Percentiles rank a stretch among this genome's conserved stretches.
Evolutionary conservation across 2,888 invertebrate species (phyloP).

Genomic region (Bombylius discolor): DNA sequence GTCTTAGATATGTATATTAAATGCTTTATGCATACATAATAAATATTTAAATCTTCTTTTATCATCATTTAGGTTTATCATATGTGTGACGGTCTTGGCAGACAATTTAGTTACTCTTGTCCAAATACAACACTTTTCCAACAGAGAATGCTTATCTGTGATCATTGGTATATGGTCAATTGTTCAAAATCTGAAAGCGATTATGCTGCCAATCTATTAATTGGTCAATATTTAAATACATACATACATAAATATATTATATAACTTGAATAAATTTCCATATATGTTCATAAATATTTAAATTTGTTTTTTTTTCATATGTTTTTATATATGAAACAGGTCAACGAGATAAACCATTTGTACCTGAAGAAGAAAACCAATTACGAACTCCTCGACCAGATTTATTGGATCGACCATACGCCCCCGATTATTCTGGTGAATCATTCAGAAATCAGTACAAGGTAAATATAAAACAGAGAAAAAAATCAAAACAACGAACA

Average conservation of each 20-base stretch:
- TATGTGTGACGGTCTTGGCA: slow-evolving; percentile 65
- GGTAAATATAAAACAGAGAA: slow-evolving; percentile 2
- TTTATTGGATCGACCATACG: slow-evolving; percentile 41
- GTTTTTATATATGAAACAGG: slow-evolving; percentile 30
- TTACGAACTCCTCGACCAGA: slow-evolving; percentile 57
- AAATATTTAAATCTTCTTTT: background rate
- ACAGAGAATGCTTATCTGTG: slow-evolving; percentile 67
- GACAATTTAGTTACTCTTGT: slow-evolving; percentile 65
- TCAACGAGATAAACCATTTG: slow-evolving; percentile 58
- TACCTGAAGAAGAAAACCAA: slow-evolving; percentile 49
- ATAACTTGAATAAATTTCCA: background rate
- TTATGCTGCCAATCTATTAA: slow-evolving; percentile 56
- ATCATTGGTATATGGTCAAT: slow-evolving; percentile 71
- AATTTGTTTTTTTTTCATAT: too few relatives aligned
- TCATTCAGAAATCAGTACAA: slow-evolving; percentile 34
- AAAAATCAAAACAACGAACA: background rate
- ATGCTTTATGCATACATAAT: too few relatives aligned
- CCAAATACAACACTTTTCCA: slow-evolving; percentile 70
- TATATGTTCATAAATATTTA: background rate
- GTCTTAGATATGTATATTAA: too few relatives aligned
- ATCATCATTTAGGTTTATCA: slow-evolving; percentile 51
- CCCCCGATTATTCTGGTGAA: slow-evolving; percentile 34
- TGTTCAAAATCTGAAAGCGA: slow-evolving; percentile 56
- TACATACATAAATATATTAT: background rate
- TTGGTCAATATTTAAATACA: slow-evolving; percentile 38